Evolutionary conservation across 1,140 invertebrate genomes (phyloP).

Genomic region (Himalopsyche phryganea): DNA sequence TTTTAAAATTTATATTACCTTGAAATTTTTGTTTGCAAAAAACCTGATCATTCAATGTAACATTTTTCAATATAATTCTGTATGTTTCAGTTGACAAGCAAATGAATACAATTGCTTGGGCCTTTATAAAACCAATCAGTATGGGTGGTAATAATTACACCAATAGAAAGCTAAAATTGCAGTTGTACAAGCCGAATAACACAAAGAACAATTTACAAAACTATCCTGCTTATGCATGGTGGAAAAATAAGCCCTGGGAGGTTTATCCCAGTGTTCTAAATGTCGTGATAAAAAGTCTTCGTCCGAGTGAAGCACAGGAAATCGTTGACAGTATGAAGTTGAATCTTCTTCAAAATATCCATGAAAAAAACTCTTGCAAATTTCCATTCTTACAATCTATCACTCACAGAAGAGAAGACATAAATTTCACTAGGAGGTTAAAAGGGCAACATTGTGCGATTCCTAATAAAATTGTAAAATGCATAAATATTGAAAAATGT

Average conservation of each 20-base stretch:
- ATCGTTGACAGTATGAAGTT: slow-evolving; percentile 28
- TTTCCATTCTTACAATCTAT: too few relatives aligned
- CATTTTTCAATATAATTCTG: too few relatives aligned
- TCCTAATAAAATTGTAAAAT: slow-evolving; percentile 35
- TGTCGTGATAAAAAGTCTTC: slow-evolving; percentile 33
- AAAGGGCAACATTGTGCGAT: slow-evolving; percentile 31
- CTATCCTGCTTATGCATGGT: slow-evolving; percentile 34
- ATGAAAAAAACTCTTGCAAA: neutral
- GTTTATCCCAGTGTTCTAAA: slow-evolving; percentile 39
- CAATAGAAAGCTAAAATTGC: slow-evolving; percentile 37
- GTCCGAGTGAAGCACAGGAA: slow-evolving; percentile 15
- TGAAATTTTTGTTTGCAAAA: too few relatives aligned
- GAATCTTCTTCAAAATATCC: slow-evolving; percentile 33
- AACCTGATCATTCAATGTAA: too few relatives aligned
- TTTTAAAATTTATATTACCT: too few relatives aligned
- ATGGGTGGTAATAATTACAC: slow-evolving; percentile 30
- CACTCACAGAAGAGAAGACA: too few relatives aligned
- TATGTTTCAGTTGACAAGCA: slow-evolving; percentile 29
- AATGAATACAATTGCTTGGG: slow-evolving; percentile 37
- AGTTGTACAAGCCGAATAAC: slow-evolving; percentile 34
- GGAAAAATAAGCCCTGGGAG: slow-evolving; percentile 36
- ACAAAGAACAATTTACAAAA: slow-evolving; percentile 20
- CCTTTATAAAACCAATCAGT: slow-evolving; percentile 37
- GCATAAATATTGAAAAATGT: slow-evolving; percentile 33
- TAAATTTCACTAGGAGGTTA: slow-evolving; percentile 6